phyloP scores from a whole-genome alignment of 2,113 vertebrate genomes.

The Tympanuchus pallidicinctus region DNA sequence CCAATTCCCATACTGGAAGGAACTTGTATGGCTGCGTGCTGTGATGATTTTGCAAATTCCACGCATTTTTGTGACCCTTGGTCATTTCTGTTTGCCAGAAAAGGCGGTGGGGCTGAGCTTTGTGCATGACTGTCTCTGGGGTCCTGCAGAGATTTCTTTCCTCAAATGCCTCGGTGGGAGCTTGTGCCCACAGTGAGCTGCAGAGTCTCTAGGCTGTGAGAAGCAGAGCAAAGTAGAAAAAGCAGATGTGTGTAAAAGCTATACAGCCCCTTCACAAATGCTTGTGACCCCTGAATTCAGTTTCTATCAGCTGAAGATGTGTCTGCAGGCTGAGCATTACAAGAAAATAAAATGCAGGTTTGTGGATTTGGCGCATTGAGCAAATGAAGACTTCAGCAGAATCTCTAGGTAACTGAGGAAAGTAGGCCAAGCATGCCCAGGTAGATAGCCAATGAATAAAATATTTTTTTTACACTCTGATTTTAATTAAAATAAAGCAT shows the following conservation, averaged over 20 bases:
- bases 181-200: neutral
- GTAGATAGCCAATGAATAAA: conserved; percentile 46
- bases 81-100: neutral
- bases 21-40: neutral
- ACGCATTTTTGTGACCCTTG: neutral
- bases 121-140: accelerated
- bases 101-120: neutral
- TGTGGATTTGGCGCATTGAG: neutral
- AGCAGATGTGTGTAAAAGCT: neutral
- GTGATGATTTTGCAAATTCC: neutral
- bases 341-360: neutral
- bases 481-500: conserved; percentile 70
- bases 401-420: conserved; percentile 34
- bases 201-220: neutral
- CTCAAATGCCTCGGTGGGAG: neutral
- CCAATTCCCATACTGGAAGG: neutral
- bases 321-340: neutral
- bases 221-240: neutral
- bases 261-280: neutral
- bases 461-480: conserved; percentile 40
- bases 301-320: neutral
- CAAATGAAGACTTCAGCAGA: conserved; percentile 27
- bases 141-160: neutral
- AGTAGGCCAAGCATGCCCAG: conserved; percentile 43
- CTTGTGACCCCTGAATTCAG: neutral